Evolutionary conservation across 35 echinoderm and acorn worm genomes (phyloP), one percentile per base, ranked within the genome.

Genomic region (Apostichopus japonicus): DNA sequence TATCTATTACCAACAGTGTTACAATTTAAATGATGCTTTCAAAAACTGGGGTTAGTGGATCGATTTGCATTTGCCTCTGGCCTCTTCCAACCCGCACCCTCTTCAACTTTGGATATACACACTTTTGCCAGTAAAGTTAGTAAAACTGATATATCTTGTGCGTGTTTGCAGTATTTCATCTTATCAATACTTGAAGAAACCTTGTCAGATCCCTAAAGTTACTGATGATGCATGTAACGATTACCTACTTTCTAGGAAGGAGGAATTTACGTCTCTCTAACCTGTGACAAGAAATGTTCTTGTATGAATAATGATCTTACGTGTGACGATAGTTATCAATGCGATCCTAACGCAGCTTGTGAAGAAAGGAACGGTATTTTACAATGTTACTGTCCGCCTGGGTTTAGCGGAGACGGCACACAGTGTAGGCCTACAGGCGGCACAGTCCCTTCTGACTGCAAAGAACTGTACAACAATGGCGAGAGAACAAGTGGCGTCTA

Each of bases 261-360:
- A 72, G 14, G 17, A 17, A 0, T 6, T 16, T 72, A 72, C 70
- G 15, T 72, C 70, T 10, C 70, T 15, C 15, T 2, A 10, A 17
- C 0, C 70, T 72, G 70, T 72, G 10, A 72, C 5, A 72, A 16
- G 0, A 72, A 17, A 19, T 72, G 70, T 17, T 72, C 70, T 72
- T 72, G 70, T 16, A 72, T 0, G 5, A 9, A 72, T 72, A 16
- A 16, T 22, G 4, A 72, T 0, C 1, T 59, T 9, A 1, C 6
- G 11, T 84, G 81, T 23, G 16, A 84, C 57, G 57, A 59, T n/a
- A 84, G 6, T 7, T 59, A 84, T 23, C 53, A 19, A 16, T 84
- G 81, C 19, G 53, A 84, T 22, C 5, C 54, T 10, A 84, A 84
- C 8, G 81, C 81, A 58, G 56, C 8, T 57, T 84, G 81, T 84